Evolutionary conservation across 2,797 vertebrate species (phyloP).

Genomic region (Leptodactylus fallax): DNA sequence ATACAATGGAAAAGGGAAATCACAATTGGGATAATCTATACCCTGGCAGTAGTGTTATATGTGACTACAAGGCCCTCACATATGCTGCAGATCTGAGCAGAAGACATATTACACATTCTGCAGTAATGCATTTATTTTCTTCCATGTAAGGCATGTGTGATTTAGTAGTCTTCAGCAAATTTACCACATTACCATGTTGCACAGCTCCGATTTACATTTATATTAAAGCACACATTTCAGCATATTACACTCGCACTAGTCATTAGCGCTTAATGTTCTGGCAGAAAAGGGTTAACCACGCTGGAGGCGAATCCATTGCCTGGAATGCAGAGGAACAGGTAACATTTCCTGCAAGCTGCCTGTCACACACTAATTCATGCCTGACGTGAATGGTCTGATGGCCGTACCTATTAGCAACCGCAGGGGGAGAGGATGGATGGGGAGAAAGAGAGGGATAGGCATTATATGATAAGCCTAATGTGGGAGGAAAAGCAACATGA

Average conservation of each 20-base stretch:
- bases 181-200: slow-evolving; percentile 10
- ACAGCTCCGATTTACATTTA: slow-evolving; percentile 45
- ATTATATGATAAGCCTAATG: background rate
- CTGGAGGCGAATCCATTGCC: slow-evolving; percentile 39
- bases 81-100: background rate
- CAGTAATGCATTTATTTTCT: slow-evolving; percentile 29
- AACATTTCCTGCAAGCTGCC: slow-evolving; percentile 51
- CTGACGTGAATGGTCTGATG: slow-evolving; percentile 50
- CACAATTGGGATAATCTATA: too few species aligned
- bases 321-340: slow-evolving; percentile 60
- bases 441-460: slow-evolving; percentile 20
- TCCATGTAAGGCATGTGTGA: slow-evolving; percentile 1
- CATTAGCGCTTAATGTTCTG: slow-evolving; percentile 40
- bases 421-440: slow-evolving; percentile 20
- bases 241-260: slow-evolving; percentile 39
- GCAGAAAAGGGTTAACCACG: slow-evolving; percentile 39
- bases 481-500: background rate
- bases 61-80: background rate
- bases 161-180: slow-evolving; percentile 49
- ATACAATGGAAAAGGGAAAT: too few species aligned
- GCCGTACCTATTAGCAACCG: slow-evolving; percentile 36
- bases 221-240: slow-evolving; percentile 57
- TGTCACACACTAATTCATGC: slow-evolving; percentile 57
- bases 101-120: slow-evolving; percentile 18
- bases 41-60: too few species aligned